Conservation (phyloP, 2,888 invertebrate genomes). For the Drosophila meridiana region DNA sequence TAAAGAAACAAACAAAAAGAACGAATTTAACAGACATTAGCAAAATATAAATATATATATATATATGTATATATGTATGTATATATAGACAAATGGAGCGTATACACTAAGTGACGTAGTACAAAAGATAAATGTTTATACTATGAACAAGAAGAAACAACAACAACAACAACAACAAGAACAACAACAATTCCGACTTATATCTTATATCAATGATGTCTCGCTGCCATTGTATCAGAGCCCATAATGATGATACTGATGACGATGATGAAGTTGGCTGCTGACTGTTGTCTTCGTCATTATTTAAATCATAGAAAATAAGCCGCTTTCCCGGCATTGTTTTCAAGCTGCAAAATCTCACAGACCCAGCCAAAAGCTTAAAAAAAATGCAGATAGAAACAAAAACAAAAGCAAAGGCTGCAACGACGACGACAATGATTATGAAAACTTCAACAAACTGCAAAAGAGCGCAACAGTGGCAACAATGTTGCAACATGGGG, state of each 20-base stretch:
- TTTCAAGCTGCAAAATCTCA: conserved; percentile 76
- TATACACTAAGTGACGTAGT: conserved; percentile 16
- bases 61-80: conserved; percentile 9
- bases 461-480: conserved; percentile 75
- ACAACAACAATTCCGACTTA: conserved; percentile 37
- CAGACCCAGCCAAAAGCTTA: conserved; percentile 61
- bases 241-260: conserved; percentile 12
- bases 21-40: conserved; percentile 51
- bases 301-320: conserved; percentile 83
- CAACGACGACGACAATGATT: conserved; percentile 66
- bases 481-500: conserved; percentile 45
- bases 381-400: conserved; percentile 27
- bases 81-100: conserved; percentile 16
- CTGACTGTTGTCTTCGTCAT: conserved; percentile 79
- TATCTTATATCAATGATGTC: conserved; percentile 55
- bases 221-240: conserved; percentile 51
- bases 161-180: conserved; percentile 26
- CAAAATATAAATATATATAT: conserved; percentile 16
- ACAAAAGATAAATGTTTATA: conserved; percentile 47
- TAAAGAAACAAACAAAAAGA: conserved; percentile 84
- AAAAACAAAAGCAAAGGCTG: conserved; percentile 53
- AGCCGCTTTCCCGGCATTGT: conserved; percentile 83
- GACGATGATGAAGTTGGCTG: conserved; percentile 40
- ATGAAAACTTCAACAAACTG: conserved; percentile 76
- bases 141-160: conserved; percentile 23